These are phyloP conservation scores for Nasua narica DNA, from an alignment of 2,797 vertebrate genomes.

Conservation along the genomic window DNA sequence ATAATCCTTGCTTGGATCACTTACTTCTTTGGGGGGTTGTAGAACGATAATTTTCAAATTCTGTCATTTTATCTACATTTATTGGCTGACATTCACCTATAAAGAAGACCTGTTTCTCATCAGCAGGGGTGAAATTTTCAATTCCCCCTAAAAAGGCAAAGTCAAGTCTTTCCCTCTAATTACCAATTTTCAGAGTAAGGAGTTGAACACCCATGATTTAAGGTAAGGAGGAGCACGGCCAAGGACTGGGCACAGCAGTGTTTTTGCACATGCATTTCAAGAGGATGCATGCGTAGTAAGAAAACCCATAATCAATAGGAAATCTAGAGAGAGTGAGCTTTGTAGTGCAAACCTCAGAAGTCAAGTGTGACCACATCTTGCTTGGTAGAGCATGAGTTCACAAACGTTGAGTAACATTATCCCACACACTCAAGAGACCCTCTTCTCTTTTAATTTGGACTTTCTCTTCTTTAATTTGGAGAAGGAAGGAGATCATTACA, in stretches of 20 bases:
- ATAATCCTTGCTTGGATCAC: neutral
- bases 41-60: neutral
- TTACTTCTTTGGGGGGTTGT: neutral
- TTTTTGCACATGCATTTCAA: too few relatives aligned
- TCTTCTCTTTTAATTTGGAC: neutral
- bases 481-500: conserved; percentile 15
- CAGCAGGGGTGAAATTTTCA: neutral
- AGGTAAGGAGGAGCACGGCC: neutral
- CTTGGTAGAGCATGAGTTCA: neutral
- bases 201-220: conserved; percentile 7
- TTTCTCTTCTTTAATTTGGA: neutral
- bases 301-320: neutral
- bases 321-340: neutral
- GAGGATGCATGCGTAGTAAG: neutral
- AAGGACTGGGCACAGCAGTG: neutral
- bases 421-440: neutral
- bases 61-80: conserved; percentile 14
- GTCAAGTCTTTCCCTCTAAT: neutral
- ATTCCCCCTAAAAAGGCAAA: neutral
- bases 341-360: neutral
- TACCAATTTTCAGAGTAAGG: neutral
- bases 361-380: neutral
- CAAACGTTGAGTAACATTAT: neutral
- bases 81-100: neutral
- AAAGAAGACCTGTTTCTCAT: conserved; percentile 18